Evolutionary conservation across 1,140 invertebrate genomes (phyloP).

Genomic region (Drosophila tropicalis): DNA sequence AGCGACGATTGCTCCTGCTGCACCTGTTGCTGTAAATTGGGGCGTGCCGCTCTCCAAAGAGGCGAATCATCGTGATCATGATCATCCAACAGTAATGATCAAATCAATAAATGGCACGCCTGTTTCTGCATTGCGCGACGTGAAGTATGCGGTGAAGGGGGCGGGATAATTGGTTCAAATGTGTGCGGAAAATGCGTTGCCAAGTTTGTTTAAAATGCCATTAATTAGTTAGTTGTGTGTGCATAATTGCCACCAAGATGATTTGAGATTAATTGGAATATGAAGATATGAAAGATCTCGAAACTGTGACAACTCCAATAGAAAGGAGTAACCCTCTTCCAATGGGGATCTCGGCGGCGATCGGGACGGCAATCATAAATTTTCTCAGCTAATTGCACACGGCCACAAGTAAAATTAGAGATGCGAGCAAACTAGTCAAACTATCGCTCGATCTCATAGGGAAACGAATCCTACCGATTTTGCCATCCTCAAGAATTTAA

Average conservation of each 20-base stretch:
- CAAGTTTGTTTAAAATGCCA: conserved; percentile 76
- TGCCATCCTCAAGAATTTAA: conserved; percentile 4
- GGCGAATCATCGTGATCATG: conserved; percentile 53
- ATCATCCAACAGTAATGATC: conserved; percentile 76
- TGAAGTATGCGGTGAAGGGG: background rate
- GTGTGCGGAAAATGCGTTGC: conserved; percentile 77
- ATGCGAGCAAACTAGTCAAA: conserved; percentile 2
- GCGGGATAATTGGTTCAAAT: conserved; percentile 67
- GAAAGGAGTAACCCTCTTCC: background rate
- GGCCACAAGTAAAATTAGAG: conserved; percentile 26
- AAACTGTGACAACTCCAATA: conserved; percentile 55
- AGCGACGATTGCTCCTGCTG: conserved; percentile 37
- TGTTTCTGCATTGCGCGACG: conserved; percentile 18
- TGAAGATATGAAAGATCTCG: conserved; percentile 57
- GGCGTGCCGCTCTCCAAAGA: conserved; percentile 55
- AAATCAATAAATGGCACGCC: conserved; percentile 78
- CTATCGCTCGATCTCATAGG: too few species aligned
- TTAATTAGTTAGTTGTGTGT: conserved; percentile 57
- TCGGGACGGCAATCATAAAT: conserved; percentile 29
- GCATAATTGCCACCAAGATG: conserved; percentile 62
- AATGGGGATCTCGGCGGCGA: background rate
- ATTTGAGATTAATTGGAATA: conserved; percentile 73
- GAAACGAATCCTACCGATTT: background rate
- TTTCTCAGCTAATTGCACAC: conserved; percentile 40
- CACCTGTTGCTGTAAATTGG: conserved; percentile 46